phyloP scores from a whole-genome alignment of 2,113 vertebrate genomes.

The Todiramphus chloris region DNA sequence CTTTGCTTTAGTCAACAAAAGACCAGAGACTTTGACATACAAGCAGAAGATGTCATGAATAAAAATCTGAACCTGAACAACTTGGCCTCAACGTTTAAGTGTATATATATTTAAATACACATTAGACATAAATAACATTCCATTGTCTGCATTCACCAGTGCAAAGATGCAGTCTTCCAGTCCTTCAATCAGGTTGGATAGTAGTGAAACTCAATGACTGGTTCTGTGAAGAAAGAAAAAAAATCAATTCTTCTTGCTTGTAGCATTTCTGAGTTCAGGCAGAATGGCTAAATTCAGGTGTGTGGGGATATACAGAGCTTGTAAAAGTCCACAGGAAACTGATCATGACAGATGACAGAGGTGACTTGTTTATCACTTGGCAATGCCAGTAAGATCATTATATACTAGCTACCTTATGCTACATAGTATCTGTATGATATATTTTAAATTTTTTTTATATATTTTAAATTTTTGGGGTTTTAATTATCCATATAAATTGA shows the following conservation, averaged over 20 bases:
- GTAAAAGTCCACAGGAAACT: background rate
- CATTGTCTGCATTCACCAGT: background rate
- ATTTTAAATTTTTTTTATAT: background rate
- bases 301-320: rapidly evolving
- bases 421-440: background rate
- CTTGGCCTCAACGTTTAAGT: background rate
- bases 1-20: background rate
- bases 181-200: rapidly evolving
- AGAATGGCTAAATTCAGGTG: background rate
- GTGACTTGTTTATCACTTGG: background rate
- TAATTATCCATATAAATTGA: background rate
- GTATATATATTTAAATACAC: background rate
- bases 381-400: background rate
- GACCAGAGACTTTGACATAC: background rate
- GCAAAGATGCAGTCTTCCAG: background rate
- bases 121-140: background rate
- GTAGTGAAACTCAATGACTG: background rate
- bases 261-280: background rate
- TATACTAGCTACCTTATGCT: background rate
- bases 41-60: background rate
- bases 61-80: background rate
- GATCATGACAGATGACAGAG: background rate
- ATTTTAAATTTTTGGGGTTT: background rate
- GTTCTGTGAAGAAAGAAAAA: background rate
- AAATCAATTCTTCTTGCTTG: background rate